phyloP scores from a whole-genome alignment of 53 echinoderm and acorn worm species.

The Temnopleurus reevesii region DNA sequence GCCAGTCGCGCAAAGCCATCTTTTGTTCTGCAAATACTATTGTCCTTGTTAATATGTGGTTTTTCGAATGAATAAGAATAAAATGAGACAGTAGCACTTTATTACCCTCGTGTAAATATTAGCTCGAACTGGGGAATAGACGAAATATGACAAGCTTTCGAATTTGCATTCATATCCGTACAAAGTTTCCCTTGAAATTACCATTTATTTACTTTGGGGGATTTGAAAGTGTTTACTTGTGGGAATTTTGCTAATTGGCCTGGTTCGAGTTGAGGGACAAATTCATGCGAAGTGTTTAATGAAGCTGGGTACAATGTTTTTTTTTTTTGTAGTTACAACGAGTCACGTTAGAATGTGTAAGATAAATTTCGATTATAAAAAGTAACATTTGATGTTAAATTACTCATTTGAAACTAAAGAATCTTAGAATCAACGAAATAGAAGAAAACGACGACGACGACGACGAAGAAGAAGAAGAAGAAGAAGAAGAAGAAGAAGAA shows the following conservation, averaged over 20 bases:
- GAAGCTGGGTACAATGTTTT: background rate
- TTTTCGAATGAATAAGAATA: background rate
- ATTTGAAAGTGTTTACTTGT: background rate
- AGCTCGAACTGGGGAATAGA: background rate
- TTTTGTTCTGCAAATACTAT: background rate
- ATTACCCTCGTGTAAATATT: background rate
- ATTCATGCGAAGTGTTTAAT: background rate
- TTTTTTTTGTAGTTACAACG: too few relatives aligned
- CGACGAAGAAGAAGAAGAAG: too few relatives aligned
- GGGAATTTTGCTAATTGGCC: background rate
- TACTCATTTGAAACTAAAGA: too few relatives aligned
- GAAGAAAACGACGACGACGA: too few relatives aligned
- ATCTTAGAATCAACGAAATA: too few relatives aligned
- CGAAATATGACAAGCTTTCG: background rate
- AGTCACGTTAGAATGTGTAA: too few relatives aligned
- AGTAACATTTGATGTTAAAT: too few relatives aligned
- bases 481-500: too few relatives aligned
- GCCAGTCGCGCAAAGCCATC: background rate
- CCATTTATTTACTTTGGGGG: slow-evolving; percentile 2
- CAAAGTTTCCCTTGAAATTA: background rate
- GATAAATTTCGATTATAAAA: too few relatives aligned
- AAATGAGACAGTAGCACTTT: background rate
- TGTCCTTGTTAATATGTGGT: slow-evolving; percentile 13
- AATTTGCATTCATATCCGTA: background rate
- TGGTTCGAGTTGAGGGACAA: background rate